Evolutionary conservation across 2,797 vertebrate genomes (phyloP), one percentile per base, ranked within the genome.

Genomic region (Peromyscus nudipes): DNA sequence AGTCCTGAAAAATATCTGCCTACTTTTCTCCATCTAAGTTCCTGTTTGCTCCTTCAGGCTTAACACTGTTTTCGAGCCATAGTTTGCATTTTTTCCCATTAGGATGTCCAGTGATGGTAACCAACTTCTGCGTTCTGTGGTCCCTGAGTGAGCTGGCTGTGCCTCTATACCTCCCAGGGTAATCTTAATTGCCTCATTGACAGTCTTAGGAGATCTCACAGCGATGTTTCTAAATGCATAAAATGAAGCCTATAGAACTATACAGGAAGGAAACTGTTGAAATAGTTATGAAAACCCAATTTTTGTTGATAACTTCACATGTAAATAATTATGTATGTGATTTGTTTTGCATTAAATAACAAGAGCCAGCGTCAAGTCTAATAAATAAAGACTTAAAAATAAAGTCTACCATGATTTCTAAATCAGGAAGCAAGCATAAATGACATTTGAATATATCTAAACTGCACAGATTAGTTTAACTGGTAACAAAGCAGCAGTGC

Each of bases 141-240:
- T 17, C 40, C 71, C 73, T 80, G 69, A 40, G 4, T 57, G 84
- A 65, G 52, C 14, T 64, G 80, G 49, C 14, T 23, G 29, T 80
- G 31, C 52, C 46, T 37, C 57, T 34, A 19, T 10, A 57, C 79
- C 49, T 75, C 57, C 40, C 17, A 21, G 62, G 37, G 67, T 69
- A 46, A 82, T 87, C 79, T 76, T 60, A 65, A 46, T 40, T 64
- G n/a, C 27, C 49, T 21, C 23, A 80, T 52, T 67, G 65, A 40
- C 87, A 84, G 2, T 34, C 8, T 34, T 12, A 27, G 31, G 16
- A 80, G 43, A 57, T 29, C 31, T 69, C 82, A 76, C 43, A 76
- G 73, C 92, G 43, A 5, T 77, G 80, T 85, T 85, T 96, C 95
- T 43, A 83, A 92, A 89, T 85, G 46, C 27, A 49, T 65, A 34